Evolutionary conservation across 2,888 invertebrate genomes (phyloP), one percentile per base, ranked within the genome.

Genomic region (Deilephila porcellus): DNA sequence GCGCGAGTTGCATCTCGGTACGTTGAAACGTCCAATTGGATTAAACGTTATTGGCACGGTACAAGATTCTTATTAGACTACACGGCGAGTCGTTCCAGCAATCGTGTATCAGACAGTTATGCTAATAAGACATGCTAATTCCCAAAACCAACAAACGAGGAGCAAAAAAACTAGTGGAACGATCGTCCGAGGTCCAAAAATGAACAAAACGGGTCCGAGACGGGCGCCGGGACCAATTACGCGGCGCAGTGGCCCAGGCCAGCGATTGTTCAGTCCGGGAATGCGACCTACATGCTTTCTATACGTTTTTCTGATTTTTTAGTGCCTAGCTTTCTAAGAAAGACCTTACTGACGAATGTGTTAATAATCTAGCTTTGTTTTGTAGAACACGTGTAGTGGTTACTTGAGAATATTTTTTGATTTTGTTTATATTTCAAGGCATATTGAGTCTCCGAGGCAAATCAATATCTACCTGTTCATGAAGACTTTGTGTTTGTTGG

Each of bases 121-220:
- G 94, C 91, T 93, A 94, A 94, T 93, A 93, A 93, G 94, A 94
- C 94, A 93, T 92, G 93, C 94, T 94, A 94, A 94, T 94, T 94
- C 90, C 91, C 89, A 94, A 94, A 94, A 94, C 93, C 94, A 94
- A 94, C 94, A 94, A 91, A 89, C 89, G 84, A 82, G 76, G 86
- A 86, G 85, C 85, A 88, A 90, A 90, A 90, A 86, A 86, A 82
- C 67, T 74, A 77, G 78, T 78, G 80, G 83, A 84, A 84, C 85
- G 87, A 83, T 84, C 85, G 83, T 82, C 81, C 83, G 83, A 74
- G 83, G 82, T 85, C 86, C 85, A 90, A 93, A 91, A 93, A 93
- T 85, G 87, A 91, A 88, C 81, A 91, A 89, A 86, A 87, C 76
- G 80, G 82, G 86, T 86, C 83, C 85, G 85, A 90, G 92, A 88